phyloP scores from a whole-genome alignment of 2,797 vertebrate species.

The Chiloscyllium punctatum region DNA sequence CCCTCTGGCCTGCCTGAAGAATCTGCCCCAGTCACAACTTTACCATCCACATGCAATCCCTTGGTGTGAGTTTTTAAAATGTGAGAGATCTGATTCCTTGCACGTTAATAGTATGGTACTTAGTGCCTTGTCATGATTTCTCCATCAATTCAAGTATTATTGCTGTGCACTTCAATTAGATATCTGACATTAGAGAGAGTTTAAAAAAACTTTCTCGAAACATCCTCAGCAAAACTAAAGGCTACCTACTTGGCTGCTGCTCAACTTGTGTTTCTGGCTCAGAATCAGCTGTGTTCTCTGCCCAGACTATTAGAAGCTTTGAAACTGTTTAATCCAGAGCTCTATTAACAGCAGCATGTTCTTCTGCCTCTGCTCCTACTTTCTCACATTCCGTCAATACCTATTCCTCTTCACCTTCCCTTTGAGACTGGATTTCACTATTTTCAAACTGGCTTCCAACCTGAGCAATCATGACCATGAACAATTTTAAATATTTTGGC shows the following conservation, averaged over 20 bases:
- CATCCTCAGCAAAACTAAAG: not conserved
- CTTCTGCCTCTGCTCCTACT: not conserved
- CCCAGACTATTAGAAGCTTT: not conserved
- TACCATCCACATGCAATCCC: not conserved
- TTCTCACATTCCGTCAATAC: not conserved
- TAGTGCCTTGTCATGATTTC: not conserved
- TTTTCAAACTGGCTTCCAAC: not conserved
- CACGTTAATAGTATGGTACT: not conserved
- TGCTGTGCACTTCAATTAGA: not conserved
- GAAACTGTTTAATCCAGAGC: not conserved
- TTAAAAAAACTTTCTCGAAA: not conserved
- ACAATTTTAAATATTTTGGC: not conserved
- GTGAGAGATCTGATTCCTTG: not conserved
- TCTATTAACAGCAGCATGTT: not conserved
- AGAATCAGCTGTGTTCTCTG: not conserved
- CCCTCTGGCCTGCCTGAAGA: not conserved
- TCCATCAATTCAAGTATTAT: not conserved
- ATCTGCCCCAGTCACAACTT: not conserved
- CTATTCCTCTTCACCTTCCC: not conserved
- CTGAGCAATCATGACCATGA: not conserved
- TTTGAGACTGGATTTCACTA: not conserved
- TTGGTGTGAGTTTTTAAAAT: not conserved
- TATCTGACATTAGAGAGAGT: not conserved
- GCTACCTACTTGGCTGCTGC: not conserved
- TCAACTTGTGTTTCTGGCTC: not conserved